Conservation (phyloP, 1,140 invertebrate species). For the Phocides pigmalion region DNA sequence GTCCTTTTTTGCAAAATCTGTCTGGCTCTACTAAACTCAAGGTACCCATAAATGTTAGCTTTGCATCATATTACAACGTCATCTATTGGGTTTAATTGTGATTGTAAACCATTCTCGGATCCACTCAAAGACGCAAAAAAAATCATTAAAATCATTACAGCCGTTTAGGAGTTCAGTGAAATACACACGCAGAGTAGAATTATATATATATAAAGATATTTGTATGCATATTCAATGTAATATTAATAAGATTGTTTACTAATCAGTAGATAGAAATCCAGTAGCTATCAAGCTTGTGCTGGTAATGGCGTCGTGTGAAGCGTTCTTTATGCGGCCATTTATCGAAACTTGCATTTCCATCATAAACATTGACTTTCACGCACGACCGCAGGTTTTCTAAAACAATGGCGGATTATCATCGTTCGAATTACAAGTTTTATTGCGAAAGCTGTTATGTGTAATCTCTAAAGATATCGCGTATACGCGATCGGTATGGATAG, state of each 20-base stretch:
- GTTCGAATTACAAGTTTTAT: slow-evolving; percentile 3
- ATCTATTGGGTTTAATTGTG: too few species aligned
- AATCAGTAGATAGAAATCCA: slow-evolving; percentile 1
- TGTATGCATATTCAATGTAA: background rate
- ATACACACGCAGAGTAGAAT: too few species aligned
- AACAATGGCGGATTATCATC: slow-evolving; percentile 22
- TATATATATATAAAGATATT: too few species aligned
- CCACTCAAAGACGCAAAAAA: too few species aligned
- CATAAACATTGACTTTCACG: slow-evolving; percentile 24
- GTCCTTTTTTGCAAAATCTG: too few species aligned
- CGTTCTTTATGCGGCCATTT: slow-evolving; percentile 11
- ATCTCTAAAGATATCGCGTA: background rate
- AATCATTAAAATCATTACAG: too few species aligned
- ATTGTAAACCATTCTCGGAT: too few species aligned
- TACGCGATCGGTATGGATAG: background rate
- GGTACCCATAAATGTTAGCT: too few species aligned
- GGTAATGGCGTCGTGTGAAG: slow-evolving; percentile 12
- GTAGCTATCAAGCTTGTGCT: background rate
- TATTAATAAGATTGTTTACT: background rate
- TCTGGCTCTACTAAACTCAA: too few species aligned
- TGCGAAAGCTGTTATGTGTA: background rate
- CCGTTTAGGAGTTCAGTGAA: too few species aligned
- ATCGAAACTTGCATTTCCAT: slow-evolving; percentile 11
- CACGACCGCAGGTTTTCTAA: slow-evolving; percentile 25
- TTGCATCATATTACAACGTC: too few species aligned